Percentiles rank a stretch among this genome's conserved stretches.
phyloP scores from a whole-genome alignment of 2,113 vertebrate genomes.

The Ginglymostoma cirratum region DNA sequence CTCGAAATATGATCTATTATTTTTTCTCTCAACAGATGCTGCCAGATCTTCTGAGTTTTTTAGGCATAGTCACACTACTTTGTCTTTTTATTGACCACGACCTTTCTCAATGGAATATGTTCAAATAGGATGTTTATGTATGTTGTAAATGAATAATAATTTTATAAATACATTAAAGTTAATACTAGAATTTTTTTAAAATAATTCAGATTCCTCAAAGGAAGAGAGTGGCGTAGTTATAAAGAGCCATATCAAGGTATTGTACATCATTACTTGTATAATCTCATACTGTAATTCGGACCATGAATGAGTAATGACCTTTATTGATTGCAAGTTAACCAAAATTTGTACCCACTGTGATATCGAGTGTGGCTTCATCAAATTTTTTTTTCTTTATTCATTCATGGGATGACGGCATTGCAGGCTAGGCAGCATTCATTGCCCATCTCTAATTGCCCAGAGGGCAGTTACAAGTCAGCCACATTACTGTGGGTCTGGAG shows the following conservation, averaged over 20 bases:
- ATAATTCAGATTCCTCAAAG: slow-evolving; percentile 12
- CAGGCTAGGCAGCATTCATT: no score
- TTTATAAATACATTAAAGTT: neutral
- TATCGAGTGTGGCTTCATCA: neutral
- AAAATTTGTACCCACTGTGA: neutral
- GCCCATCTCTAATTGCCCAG: no score
- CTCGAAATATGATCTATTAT: no score
- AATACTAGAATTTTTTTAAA: neutral
- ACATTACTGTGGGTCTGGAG: no score
- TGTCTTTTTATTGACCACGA: neutral
- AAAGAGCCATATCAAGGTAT: slow-evolving; percentile 29
- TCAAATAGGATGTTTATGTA: neutral
- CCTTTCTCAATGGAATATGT: neutral
- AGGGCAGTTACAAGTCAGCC: no score
- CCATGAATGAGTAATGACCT: neutral
- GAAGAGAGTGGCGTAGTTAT: neutral
- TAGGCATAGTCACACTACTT: neutral
- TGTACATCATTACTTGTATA: neutral
- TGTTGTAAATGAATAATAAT: neutral
- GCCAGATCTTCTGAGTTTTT: no score
- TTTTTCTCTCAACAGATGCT: no score
- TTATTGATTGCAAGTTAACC: neutral
- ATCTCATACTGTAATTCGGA: neutral
- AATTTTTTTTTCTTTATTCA: neutral
- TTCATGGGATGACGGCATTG: no score